Evolutionary conservation across 2,797 vertebrate genomes (phyloP), one percentile per base, ranked within the genome.

Genomic region (Cephalopachus bancanus): DNA sequence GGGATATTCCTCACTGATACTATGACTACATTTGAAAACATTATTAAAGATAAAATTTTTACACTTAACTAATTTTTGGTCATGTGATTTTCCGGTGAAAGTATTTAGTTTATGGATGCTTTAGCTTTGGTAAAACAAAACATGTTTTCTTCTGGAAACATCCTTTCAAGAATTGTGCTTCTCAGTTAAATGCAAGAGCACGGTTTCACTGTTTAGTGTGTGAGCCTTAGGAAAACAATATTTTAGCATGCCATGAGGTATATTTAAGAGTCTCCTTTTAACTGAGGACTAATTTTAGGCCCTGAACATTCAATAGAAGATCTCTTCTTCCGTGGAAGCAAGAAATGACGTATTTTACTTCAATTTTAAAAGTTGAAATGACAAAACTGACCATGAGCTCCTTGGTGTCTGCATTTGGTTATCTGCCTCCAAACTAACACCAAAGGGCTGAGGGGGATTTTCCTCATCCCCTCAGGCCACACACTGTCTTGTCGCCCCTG

Each of bases 301-400:
- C 94, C 79, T 92, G 93, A 81, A 44, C 92, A 69, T 94, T 97
- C 51, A 95, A 19, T 53, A 97, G 92, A 86, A 60, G 33, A 88
- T 5, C 83, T 97, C 24, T 97, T 94, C 24, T 97, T 97, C 44
- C 76, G 78, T 85, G n/a, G 30, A 95, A 65, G 16, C 59, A 30
- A 94, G 90, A 97, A 97, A 94, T 75, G 78, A 83, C 59, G 96
- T 93, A 57, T 60, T 97, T 83, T 93, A 65, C 83, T 97, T 86
- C 59, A 81, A 6, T 84, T 94, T 93, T 91, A 83, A 71, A 94
- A 94, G 87, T 59, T 88, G 90, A 91, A 95, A 93, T 86, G 44
- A 89, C 69, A 80, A 74, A 51, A 28, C 26, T 53, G 33, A 53
- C 87, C 30, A 1, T 93, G 67, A 92, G 74, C 33, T 59, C 81